Percentiles rank a stretch among this genome's conserved stretches.
These are phyloP conservation scores for Pyrochroa serraticornis DNA, from an alignment of 2,888 invertebrate genomes.

Conservation along the genomic window DNA sequence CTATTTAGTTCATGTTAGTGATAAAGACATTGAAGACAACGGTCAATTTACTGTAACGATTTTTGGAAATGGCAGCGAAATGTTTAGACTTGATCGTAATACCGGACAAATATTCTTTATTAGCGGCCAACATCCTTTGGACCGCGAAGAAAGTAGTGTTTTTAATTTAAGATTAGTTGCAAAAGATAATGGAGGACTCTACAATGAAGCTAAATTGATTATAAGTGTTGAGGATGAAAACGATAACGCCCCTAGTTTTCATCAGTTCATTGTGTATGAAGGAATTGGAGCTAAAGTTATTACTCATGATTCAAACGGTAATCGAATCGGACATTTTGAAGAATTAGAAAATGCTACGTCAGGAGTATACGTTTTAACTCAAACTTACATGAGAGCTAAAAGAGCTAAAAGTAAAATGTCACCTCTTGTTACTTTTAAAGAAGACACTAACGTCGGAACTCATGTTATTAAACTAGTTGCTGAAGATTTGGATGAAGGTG, in stretches of 20 bases:
- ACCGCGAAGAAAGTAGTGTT: conserved; percentile 73
- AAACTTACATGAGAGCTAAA: conserved; percentile 44
- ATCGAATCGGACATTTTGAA: conserved; percentile 59
- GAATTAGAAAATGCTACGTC: conserved; percentile 47
- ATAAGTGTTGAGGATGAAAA: conserved; percentile 80
- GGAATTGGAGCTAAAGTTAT: conserved; percentile 71
- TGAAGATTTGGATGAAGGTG: conserved; percentile 73
- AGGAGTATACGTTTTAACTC: conserved; percentile 45
- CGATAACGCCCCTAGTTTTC: conserved; percentile 77
- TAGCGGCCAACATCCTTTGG: conserved; percentile 60
- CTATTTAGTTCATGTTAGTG: conserved; percentile 71
- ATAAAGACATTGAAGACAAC: conserved; percentile 73
- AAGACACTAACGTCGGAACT: conserved; percentile 74
- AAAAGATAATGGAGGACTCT: conserved; percentile 76
- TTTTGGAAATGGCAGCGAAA: conserved; percentile 76
- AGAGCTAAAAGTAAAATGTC: conserved; percentile 49
- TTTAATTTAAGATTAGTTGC: conserved; percentile 77
- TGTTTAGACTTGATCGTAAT: conserved; percentile 72
- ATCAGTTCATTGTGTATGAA: conserved; percentile 72
- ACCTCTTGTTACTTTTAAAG: conserved; percentile 73
- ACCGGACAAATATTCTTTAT: conserved; percentile 68
- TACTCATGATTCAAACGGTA: conserved; percentile 66
- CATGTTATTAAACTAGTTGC: conserved; percentile 73
- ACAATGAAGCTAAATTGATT: conserved; percentile 73
- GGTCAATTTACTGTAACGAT: conserved; percentile 72